Base-by-base conservation (phyloP, 2,888 invertebrate genomes). In the Noctua comes region DNA sequence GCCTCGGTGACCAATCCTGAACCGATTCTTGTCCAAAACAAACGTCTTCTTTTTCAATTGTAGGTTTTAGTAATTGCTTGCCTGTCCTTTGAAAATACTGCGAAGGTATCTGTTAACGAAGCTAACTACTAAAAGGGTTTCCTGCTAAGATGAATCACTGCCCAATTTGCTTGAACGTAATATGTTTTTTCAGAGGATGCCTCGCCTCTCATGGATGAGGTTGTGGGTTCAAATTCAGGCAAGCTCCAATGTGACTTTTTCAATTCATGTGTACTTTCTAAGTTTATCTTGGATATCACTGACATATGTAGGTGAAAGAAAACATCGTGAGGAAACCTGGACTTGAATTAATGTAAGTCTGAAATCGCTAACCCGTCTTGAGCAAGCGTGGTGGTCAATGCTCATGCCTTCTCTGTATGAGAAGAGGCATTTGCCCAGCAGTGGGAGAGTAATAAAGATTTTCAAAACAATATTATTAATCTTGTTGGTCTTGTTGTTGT, bases 81-180 rank as follows among this genome's bases (percentile, higher is more conserved):
- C 40, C 5, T 11, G 72, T 80, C 78, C 81, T 64, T 62, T 71
- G 3, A 62, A 71, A 80, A 80, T 21, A 80, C 40, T 71, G 51
- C n/a, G 1, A 74, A 73, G 10, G 21, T 40, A 36, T 48, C 16
- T 73, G 5, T 31, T 24, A 78, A 40, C 0, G 7, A 8, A 1
- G 13, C 5, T 24, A 8, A 11, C 21, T 24, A 40, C 36, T 36
- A 21, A 62, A 36, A 80, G 31, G 10, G 31, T 68, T 59, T 68
- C 36, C n/a, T 57, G 21, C 5, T 16, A 48, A 16, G n/a, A 36
- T 8, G 8, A 62, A 62, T 8, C 59, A 18, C 62, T 31, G 27
- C 3, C 59, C 18, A 7, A 18, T 62, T 31, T 18, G 18, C 11
- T 31, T 31, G 18, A 31, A 62, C 18, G 18, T 18, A 8, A 18